Evolutionary conservation across 2,888 invertebrate genomes (phyloP), one percentile per base, ranked within the genome.

Genomic region (Microdon myrmicae): DNA sequence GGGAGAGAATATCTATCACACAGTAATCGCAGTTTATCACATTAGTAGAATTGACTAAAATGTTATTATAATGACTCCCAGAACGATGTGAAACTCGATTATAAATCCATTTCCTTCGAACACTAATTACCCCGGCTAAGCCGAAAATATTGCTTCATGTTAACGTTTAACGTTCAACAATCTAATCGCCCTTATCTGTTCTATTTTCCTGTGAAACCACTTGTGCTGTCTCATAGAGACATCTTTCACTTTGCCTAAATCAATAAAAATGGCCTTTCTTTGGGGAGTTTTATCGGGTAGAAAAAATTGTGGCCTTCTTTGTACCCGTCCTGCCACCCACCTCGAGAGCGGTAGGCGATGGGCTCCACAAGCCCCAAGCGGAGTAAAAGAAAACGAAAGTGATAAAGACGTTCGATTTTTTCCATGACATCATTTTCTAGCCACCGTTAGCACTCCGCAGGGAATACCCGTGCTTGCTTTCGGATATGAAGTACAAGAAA

Each of bases 381-480:
- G n/a, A n/a, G n/a, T n/a, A n/a, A n/a, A n/a, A 64, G 51, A 64
- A 64, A 64, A 35, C 37, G 51, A 64, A 64, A 64, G 64, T 64
- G 64, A 51, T 58, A 64, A 64, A 64, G 64, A 64, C 47, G 64
- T 58, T 64, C 64, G 58, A 47, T 43, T 49, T 31, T 44, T 48
- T 39, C 22, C 39, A 23, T 53, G 64, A 45, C 45, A 64, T 51
- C 51, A 45, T 51, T 64, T 61, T 28, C 23, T 37, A 5, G 22
- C 14, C 12, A 9, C 2, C 23, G 13, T 9, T 19, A 8, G 12
- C 16, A 34, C 9, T 20, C 34, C 19, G 19, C 9, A 10, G 5
- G 26, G 16, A 17, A 20, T 23, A 29, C 17, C 3, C 37, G 38
- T 29, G 41, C 31, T 44, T 39, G 12, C 25, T 45, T 39, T 60